These are phyloP conservation scores for Cnemophilus loriae DNA, from an alignment of 2,113 vertebrate species.

Conservation along the genomic window DNA sequence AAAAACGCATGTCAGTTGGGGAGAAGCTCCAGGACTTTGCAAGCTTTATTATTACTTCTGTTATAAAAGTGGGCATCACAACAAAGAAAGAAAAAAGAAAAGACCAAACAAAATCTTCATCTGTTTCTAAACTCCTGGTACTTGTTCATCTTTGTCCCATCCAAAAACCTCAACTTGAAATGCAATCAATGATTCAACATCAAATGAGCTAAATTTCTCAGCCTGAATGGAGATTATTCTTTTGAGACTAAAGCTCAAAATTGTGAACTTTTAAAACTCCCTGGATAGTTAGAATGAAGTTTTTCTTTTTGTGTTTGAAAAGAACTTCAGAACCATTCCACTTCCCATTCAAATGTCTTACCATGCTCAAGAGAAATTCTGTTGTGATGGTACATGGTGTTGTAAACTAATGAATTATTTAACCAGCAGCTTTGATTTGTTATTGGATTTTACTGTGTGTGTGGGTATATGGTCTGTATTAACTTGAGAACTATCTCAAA, in stretches of 20 bases:
- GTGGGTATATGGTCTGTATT: not conserved
- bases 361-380: not conserved
- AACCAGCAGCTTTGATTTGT: not conserved
- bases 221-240: not conserved
- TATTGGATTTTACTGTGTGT: not conserved
- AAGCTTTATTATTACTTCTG: not conserved
- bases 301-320: slow-evolving; percentile 47
- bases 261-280: not conserved
- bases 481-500: not conserved
- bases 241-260: slow-evolving; percentile 4
- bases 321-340: slow-evolving; percentile 16
- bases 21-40: not conserved
- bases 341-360: slow-evolving; percentile 19
- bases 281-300: not conserved
- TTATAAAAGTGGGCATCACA: not conserved
- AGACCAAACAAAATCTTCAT: not conserved
- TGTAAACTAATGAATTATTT: not conserved
- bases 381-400: not conserved
- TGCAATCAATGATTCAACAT: not conserved
- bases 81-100: not conserved
- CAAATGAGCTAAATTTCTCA: slow-evolving; percentile 9
- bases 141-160: not conserved
- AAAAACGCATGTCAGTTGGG: not conserved
- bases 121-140: not conserved
- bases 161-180: not conserved